Conservation (phyloP, 2,113 vertebrate species). For the Myrmecobius fasciatus region DNA sequence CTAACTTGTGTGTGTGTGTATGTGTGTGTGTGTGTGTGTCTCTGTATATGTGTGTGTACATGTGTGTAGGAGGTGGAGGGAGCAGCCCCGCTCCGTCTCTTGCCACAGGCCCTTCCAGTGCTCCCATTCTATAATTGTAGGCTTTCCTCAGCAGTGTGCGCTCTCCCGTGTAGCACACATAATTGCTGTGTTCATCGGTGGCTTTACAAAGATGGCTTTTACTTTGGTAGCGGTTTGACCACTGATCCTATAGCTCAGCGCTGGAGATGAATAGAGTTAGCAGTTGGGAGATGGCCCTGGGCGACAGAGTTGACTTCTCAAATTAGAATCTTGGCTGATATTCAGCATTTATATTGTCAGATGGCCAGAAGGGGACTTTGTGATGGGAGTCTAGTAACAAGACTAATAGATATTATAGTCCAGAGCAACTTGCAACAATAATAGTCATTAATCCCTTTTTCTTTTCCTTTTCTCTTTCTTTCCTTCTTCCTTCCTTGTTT, state of each 20-base stretch:
- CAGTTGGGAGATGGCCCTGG: neutral
- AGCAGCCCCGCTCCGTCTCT: neutral
- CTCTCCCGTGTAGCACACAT: neutral
- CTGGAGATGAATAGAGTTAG: neutral
- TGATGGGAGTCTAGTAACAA: neutral
- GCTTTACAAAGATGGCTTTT: neutral
- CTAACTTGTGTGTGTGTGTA: neutral
- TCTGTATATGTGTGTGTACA: too few species aligned
- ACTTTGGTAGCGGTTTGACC: neutral
- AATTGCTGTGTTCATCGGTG: neutral
- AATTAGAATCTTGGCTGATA: neutral
- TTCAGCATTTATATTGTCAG: neutral
- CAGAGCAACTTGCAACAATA: neutral
- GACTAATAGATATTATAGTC: neutral
- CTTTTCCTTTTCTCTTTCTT: too few species aligned
- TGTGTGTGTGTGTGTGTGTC: too few species aligned
- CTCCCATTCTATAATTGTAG: neutral
- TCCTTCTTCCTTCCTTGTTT: too few species aligned
- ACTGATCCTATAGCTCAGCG: neutral
- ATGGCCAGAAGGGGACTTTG: neutral
- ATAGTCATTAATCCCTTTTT: neutral
- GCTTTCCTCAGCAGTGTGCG: neutral
- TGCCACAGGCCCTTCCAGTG: neutral
- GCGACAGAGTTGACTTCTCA: neutral
- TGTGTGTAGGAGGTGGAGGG: neutral